Base-by-base conservation (phyloP, 2,113 vertebrate genomes). In the Amia ocellicauda region DNA sequence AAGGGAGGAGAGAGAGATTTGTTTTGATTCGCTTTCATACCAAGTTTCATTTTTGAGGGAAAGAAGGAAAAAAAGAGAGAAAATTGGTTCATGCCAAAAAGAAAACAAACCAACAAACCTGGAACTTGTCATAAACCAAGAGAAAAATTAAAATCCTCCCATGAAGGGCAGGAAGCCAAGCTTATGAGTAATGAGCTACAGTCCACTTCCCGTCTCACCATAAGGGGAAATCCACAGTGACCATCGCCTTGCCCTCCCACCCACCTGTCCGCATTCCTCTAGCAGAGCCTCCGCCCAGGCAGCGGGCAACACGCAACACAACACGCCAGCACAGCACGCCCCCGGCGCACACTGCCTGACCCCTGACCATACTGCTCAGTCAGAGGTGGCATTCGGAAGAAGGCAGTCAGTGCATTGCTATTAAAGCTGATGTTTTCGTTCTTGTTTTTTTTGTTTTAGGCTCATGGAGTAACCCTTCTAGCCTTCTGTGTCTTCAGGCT, bases 241-340 rank as follows among this genome's bases (percentile, higher is more conserved):
- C 56, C 64, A 43, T 2, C 42, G 23, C 36, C 64, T 42, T 51
- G 57, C 31, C 42, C 49, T 54, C 36, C 40, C 64, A 51, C 64
- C 64, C 58, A 66, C 64, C 64, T 66, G 63, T 51, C 31, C 49
- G 3, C 64, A 66, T 59, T 66, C 57, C 63, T 58, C 43, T n/a
- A 20, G 58, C 53, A 31, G 26, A 29, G 42, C 55, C 29, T 51
- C 64, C 49, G 10, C 64, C 58, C 58, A 60, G 56, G 36, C 19
- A 65, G 45, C 29, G n/a, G 16, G 54, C 52, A 57, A 58, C 53
- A 58, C 1, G 27, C 29, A 24, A 29, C 26, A 3, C 53, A 9
- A 26, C 19, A 26, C 16, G 13, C 53, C 53, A 19, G 53, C 31
- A 29, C 14, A 31, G 17, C 53, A n/a, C 53, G 1, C 31, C 11